Evolutionary conservation across 2,797 vertebrate genomes (phyloP).

Genomic region (Phyllotis vaccarum): DNA sequence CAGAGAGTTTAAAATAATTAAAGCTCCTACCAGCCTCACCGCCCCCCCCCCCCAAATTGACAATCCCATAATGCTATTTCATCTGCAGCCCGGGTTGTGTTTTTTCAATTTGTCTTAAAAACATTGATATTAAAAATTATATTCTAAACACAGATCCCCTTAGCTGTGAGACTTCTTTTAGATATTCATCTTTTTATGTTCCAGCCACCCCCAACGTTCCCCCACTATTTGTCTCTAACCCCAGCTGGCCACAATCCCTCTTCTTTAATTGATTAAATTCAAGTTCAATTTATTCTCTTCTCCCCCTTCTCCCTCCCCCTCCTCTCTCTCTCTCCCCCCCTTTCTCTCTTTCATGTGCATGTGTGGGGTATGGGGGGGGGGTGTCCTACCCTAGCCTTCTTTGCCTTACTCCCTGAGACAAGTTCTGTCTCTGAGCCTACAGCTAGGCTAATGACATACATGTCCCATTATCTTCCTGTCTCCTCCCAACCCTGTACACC

Average conservation of each 20-base stretch:
- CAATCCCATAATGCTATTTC: background rate
- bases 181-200: background rate
- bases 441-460: background rate
- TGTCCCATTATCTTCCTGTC: background rate
- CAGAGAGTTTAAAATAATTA: background rate
- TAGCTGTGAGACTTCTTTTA: background rate
- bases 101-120: constrained; percentile 14
- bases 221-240: background rate
- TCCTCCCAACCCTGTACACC: no score
- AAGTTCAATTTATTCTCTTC: background rate
- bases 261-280: background rate
- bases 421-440: background rate
- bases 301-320: background rate
- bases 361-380: background rate
- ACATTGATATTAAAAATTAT: background rate
- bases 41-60: background rate
- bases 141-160: background rate
- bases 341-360: no score
- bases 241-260: background rate
- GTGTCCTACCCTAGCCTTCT: background rate
- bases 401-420: background rate
- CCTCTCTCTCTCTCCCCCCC: no score
- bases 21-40: background rate
- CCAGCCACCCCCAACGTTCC: background rate
- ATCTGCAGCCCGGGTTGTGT: background rate